Evolutionary conservation across 1,140 invertebrate species (phyloP), one percentile per base, ranked within the genome.

Genomic region (Halyomorpha halys): DNA sequence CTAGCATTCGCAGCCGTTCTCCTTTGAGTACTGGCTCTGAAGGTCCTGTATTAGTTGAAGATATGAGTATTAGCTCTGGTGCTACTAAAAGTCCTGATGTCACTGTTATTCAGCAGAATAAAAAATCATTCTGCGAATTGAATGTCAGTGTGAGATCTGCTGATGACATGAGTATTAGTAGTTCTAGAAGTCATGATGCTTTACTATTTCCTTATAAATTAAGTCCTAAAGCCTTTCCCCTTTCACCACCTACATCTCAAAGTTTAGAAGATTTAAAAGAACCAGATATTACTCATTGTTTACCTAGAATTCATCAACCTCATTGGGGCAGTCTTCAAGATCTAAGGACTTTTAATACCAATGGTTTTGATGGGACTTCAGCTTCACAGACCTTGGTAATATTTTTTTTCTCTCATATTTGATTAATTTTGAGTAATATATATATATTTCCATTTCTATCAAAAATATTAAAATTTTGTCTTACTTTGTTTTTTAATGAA

Each of bases 281-380:
- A 19, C 72, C 70, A 69, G 74, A 71, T 5, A 69, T 72, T n/a
- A 69, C 74, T 11, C 19, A 60, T 16, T 61, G 59, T 27, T 39
- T 66, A 13, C 53, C 56, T 27, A 59, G 62, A 30, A 68, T 27
- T n/a, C 65, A 69, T 21, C 66, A 65, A 34, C 71, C 74, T 16
- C 75, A 73, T 14, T 82, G 81, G 81, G 79, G 79, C 30, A 83
- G 81, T 66, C 69, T 83, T 0, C 81, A 83, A 66, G 81, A 83
- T 61, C 75, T 83, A 56, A 72, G 78, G 49, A 78, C 76, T 59
- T 72, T 78, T 54, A 73, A 30, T 1, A 56, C 65, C 21, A 64
- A 65, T 59, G 66, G 68, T 49, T 69, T 66, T 67, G 67, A 68
- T 47, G 54, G 60, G 11, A 65, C 67, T 14, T 21, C 63, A 62